Evolutionary conservation across 2,888 invertebrate species (phyloP), one percentile per base, ranked within the genome.

Genomic region (Lasius fuliginosus): DNA sequence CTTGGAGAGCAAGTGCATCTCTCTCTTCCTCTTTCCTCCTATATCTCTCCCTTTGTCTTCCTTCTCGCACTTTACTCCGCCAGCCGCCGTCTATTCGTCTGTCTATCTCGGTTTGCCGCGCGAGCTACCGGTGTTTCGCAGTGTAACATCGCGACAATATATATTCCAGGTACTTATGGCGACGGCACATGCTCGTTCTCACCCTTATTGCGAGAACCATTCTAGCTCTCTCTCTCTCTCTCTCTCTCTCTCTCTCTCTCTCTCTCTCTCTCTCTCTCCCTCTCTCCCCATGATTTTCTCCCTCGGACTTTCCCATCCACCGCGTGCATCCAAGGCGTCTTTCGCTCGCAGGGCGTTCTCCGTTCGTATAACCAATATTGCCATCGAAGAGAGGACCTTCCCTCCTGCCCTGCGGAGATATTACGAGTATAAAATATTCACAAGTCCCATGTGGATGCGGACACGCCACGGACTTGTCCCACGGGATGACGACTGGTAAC

Each of bases 141-240:
- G 84, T 82, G 84, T 87, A 83, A 76, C 82, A 86, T 84, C 83
- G 71, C 85, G 74, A 82, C 82, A 85, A 82, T 84, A 82, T 83
- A 88, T 85, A 86, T 86, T 87, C 82, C 87, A 82, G 64, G 85
- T 86, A 86, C 90, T 86, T 84, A 85, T 76, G 81, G 81, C 83
- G 83, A 75, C 76, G 79, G 84, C 92, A 92, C 91, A 92, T 90
- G 92, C 90, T 88, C 87, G 88, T 92, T 92, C 91, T 90, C 91
- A 92, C 88, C 92, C 83, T 92, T 92, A 92, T 92, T 92, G 91
- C 90, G 89, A 82, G 83, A 86, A 92, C 89, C 86, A 90, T 88
- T 90, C 91, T 87, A 83, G 82, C 85, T 85, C 75, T 82, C 82
- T 87, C 87, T 83, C 68, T 73, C 83, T 79, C n/a, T n/a, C n/a